Evolutionary conservation across 64 coral and sea anemone species (phyloP), one percentile per base, ranked within the genome.

Genomic region (Cladopsammia gracilis): DNA sequence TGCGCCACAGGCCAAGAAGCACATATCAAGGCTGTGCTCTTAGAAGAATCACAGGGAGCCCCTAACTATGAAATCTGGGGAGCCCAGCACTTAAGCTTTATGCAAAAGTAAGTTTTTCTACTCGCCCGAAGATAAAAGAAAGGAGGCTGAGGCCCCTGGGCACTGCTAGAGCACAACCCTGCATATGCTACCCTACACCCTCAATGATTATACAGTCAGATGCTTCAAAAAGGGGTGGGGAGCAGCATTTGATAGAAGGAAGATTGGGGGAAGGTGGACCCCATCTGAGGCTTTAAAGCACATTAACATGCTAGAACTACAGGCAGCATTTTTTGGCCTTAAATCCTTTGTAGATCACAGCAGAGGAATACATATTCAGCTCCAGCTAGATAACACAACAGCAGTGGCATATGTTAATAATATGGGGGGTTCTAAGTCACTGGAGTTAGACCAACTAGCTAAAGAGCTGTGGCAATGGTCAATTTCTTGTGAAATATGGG

Each of bases 191-290:
- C 34, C 34, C 34, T 34, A 34, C 34, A 34, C 34, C 34, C 34
- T 34, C 34, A 34, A 22, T 69, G 48, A 86, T 70, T 46, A 71
- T 54, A 48, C 34, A 70, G 65, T 68, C 62, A 47, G 83, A 71
- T 86, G 89, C 94, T 1, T 83, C 82, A 83, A 88, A 84, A 88
- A 67, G 58, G 94, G 89, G 15, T 95, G 94, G 83, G 88, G 83
- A 4, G 82, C 90, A 62, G 76, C 89, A 51, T 70, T 67, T 58
- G 16, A 88, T 15, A 85, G 71, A 7, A 49, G 51, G 43, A 25
- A 60, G 15, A 96, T 85, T 67, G 86, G 86, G 22, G 78, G 90
- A 70, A 88, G 77, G 44, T 85, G 90, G 88, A 86, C 50, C 59
- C 43, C 45, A 14, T 16, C 19, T 61, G 92, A 94, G 67, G 53